These are phyloP conservation scores for Heterodera filipjevi DNA, from an alignment of 2,888 invertebrate genomes.

Conservation along the genomic window DNA sequence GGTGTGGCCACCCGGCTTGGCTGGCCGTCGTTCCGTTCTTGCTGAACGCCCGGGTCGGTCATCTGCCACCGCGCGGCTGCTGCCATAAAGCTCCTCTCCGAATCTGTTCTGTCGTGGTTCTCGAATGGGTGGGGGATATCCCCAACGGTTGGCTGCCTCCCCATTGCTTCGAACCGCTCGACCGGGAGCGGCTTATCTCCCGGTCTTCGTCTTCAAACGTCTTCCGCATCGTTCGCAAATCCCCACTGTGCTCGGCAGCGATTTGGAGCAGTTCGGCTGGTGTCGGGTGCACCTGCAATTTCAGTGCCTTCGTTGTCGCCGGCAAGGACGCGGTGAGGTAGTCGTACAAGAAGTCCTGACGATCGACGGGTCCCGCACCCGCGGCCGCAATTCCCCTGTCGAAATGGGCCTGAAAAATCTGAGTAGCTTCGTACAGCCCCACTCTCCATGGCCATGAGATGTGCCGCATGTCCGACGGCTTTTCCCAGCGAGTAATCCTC, in stretches of 20 bases:
- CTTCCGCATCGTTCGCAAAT: neutral
- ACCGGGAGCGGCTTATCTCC: too few relatives aligned
- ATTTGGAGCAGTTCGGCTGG: constrained; percentile 6
- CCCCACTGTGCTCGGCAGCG: neutral
- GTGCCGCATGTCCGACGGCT: neutral
- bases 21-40: too few relatives aligned
- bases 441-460: neutral
- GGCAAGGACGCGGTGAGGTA: constrained; percentile 33
- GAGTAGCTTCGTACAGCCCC: neutral
- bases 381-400: neutral
- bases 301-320: constrained; percentile 27
- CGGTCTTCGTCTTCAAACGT: neutral
- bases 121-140: too few relatives aligned
- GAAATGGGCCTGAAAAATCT: neutral
- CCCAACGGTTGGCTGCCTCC: too few relatives aligned
- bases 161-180: too few relatives aligned
- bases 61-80: too few relatives aligned
- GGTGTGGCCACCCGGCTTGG: too few relatives aligned
- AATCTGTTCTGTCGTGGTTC: too few relatives aligned
- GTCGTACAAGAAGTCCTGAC: constrained; percentile 31
- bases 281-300: constrained; percentile 9
- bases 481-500: too few relatives aligned
- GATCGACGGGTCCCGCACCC: neutral
- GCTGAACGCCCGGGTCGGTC: neutral
- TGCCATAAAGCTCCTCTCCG: too few relatives aligned